Evolutionary conservation across 1,140 invertebrate genomes (phyloP).

Genomic region (Vanessa atalanta): DNA sequence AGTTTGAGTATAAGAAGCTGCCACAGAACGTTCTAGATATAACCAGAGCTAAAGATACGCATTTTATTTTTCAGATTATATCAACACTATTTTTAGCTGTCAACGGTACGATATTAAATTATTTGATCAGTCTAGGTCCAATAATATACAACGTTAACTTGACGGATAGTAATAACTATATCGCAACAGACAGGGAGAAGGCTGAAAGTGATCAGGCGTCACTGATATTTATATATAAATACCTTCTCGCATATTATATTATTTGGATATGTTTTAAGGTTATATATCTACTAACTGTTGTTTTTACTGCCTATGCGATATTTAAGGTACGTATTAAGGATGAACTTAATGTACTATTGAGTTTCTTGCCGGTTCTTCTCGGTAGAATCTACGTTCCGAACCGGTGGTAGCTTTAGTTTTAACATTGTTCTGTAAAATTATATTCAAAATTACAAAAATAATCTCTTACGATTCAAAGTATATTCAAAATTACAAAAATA

Average conservation of each 20-base stretch:
- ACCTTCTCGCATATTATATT: slow-evolving; percentile 8
- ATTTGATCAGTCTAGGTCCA: not conserved
- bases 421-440: no score
- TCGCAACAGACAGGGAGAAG: not conserved
- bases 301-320: not conserved
- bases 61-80: slow-evolving; percentile 12
- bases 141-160: not conserved
- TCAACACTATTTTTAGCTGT: not conserved
- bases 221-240: not conserved
- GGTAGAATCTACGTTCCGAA: no score
- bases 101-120: not conserved
- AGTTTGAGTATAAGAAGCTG: no score
- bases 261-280: slow-evolving; percentile 15
- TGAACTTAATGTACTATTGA: no score
- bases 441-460: no score
- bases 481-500: no score
- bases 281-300: slow-evolving; percentile 4
- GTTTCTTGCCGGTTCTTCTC: no score
- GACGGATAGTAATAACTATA: not conserved
- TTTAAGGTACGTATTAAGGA: slow-evolving; percentile 2
- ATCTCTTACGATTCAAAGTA: no score
- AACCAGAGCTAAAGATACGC: not conserved
- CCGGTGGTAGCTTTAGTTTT: no score
- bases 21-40: no score
- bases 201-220: not conserved